These are phyloP conservation scores for Entomobrya proxima DNA, from an alignment of 2,888 invertebrate species.

Conservation along the genomic window DNA sequence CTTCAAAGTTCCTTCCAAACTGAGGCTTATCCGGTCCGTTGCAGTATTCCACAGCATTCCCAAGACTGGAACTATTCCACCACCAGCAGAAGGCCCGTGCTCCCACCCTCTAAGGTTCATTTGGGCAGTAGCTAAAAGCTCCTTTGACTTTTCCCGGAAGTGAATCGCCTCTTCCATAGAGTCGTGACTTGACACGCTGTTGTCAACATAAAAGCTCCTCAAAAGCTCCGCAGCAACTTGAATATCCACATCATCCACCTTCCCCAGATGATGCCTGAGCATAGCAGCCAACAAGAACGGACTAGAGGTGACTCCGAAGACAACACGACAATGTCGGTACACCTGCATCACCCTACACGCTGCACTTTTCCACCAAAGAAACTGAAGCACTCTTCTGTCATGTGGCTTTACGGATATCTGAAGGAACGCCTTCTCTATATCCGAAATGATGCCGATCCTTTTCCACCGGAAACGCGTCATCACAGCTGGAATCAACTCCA, in stretches of 20 bases:
- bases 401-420: constrained; percentile 73
- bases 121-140: neutral
- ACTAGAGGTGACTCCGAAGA: constrained; percentile 3
- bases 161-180: neutral
- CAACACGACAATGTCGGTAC: neutral
- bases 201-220: constrained; percentile 6
- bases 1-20: neutral
- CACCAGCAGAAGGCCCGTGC: neutral
- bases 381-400: neutral
- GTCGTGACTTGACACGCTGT: neutral
- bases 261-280: neutral
- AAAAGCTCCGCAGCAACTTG: neutral
- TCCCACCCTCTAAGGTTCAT: constrained; percentile 29
- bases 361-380: neutral
- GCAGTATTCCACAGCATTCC: neutral
- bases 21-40: neutral
- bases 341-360: neutral
- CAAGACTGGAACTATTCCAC: neutral
- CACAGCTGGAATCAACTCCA: constrained; percentile 70
- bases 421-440: constrained; percentile 76
- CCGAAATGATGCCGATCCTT: constrained; percentile 71
- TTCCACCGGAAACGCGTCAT: constrained; percentile 57
- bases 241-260: neutral
- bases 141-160: neutral
- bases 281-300: neutral